Percentiles rank a stretch among this genome's conserved stretches.
Evolutionary conservation across 1,140 invertebrate species (phyloP).

Genomic region (Andricus grossulariae): DNA sequence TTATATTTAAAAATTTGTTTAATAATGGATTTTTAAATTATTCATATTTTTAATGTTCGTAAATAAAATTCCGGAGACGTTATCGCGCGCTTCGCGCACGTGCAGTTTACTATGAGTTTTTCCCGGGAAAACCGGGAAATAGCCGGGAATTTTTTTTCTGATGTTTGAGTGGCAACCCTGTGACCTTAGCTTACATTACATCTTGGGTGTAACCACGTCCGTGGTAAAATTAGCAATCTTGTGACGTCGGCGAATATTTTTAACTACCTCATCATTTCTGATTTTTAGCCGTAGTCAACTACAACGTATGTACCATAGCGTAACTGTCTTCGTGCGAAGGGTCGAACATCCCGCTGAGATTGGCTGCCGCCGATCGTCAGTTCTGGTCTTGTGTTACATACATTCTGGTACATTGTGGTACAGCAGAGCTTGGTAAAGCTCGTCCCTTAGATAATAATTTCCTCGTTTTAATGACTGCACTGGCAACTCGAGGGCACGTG

Average conservation of each 20-base stretch:
- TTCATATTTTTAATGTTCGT: too few species aligned
- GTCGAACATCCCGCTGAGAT: neutral
- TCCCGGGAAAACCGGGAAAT: too few species aligned
- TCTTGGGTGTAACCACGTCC: neutral
- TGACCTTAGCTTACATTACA: neutral
- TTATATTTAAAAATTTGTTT: too few species aligned
- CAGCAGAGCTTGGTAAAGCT: neutral
- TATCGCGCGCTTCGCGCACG: too few species aligned
- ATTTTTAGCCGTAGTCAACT: constrained; percentile 12
- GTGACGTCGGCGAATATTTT: constrained; percentile 14
- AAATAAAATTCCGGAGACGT: too few species aligned
- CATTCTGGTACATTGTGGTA: too few species aligned
- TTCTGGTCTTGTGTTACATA: neutral
- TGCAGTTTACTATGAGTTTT: too few species aligned
- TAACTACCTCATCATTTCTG: constrained; percentile 28
- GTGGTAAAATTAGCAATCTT: neutral
- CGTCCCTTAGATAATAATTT: neutral
- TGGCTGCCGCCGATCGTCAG: constrained; percentile 14
- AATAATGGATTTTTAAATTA: too few species aligned
- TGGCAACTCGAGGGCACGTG: constrained; percentile 24
- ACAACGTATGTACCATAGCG: constrained; percentile 5
- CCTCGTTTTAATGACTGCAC: constrained; percentile 23
- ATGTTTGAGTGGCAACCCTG: too few species aligned
- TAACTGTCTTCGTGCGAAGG: constrained; percentile 13
- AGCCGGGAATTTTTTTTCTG: too few species aligned